Evolutionary conservation across 2,113 vertebrate species (phyloP).

Genomic region (Petroica traversi): DNA sequence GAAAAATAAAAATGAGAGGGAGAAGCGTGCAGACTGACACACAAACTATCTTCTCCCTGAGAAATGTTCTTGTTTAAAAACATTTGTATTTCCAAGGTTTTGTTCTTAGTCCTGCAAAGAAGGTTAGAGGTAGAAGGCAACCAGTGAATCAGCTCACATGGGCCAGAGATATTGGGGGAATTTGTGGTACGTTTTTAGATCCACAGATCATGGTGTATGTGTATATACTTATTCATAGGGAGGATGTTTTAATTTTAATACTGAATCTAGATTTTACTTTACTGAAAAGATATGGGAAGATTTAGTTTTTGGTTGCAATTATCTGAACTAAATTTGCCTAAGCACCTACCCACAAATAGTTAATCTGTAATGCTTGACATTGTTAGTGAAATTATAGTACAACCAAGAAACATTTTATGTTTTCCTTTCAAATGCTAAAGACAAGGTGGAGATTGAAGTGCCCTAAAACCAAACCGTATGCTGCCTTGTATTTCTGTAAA

Average conservation of each 20-base stretch:
- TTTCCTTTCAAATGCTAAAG: constrained; percentile 49
- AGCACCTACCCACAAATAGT: background rate
- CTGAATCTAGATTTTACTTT: background rate
- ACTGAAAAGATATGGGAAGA: background rate
- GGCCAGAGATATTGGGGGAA: background rate
- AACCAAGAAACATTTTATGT: constrained; percentile 1
- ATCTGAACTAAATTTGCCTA: background rate
- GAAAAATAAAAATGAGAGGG: background rate
- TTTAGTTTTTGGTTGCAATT: background rate
- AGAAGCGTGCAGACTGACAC: background rate
- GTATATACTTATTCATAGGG: background rate
- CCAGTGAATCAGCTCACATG: background rate
- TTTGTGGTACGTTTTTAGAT: background rate
- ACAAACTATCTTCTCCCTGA: background rate
- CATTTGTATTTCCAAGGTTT: background rate
- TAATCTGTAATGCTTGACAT: background rate
- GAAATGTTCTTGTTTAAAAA: background rate
- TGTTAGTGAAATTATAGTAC: background rate
- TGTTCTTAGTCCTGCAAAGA: background rate
- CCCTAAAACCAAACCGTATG: background rate
- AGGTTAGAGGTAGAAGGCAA: background rate
- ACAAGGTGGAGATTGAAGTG: background rate
- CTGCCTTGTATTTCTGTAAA: background rate
- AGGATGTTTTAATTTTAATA: background rate
- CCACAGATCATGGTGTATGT: background rate